Base-by-base conservation (phyloP, 2,797 vertebrate species). In the Hydrophis major region DNA sequence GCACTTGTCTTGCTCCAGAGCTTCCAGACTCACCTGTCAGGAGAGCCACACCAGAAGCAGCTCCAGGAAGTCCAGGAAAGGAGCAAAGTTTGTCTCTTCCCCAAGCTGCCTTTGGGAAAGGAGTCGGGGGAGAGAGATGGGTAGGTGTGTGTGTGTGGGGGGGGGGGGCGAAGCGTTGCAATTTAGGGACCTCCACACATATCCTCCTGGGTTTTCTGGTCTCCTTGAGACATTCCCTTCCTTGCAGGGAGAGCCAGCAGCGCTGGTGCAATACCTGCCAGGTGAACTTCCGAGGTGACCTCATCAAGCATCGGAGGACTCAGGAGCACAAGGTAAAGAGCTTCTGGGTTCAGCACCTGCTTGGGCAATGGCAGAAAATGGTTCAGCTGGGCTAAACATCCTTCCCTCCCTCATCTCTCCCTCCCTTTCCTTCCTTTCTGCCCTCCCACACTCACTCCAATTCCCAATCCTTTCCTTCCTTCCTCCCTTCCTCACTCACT, bases 1-100 rank as follows among this genome's bases (percentile, higher is more conserved):
- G 50, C 28, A 6, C 63, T 66, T 66, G 63, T n/a, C n/a, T 27
- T 93, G 32, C 66, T 14, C 13, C 89, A 99, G 99, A 99, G 99
- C 96, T 99, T 99, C 96, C 98, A 99, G 94, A 97, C 98, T 96
- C 99, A 99, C 94, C 98, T 99, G 98, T 98, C 98, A 60, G 99
- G 98, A 53, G 94, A 98, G 95, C 98, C 98, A 91, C 99, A 99
- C 97, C 99, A 99, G 97, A 98, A 99, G 97, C 98, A 98, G 94
- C 99, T 99, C 94, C 98, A 98, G 97, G 99, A 99, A 95, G 98
- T 99, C 95, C 99, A 99, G 94, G 98, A 98, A 96, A 98, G 98
- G 97, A 99, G 98, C 96, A 99, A 99, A 0, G 98, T 98, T 87
- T 99, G 99, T 94, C 98, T 99, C 89, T 98, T 99, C 95, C 99